Conservation (phyloP, 2,888 invertebrate genomes). For the Meghimatium bilineatum region DNA sequence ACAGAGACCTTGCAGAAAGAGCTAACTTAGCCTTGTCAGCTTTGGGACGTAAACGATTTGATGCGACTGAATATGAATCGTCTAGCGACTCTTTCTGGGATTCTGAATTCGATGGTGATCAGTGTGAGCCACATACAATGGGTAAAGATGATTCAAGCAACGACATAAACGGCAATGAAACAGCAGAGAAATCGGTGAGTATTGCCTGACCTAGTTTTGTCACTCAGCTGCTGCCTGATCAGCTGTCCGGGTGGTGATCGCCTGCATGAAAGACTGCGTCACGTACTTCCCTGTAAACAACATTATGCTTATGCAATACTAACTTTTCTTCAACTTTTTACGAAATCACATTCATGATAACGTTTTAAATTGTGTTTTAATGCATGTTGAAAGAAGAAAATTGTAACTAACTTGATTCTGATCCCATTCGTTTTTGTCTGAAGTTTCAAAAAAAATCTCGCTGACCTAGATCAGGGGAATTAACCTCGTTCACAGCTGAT, state of each 20-base stretch:
- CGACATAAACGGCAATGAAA: constrained; percentile 41
- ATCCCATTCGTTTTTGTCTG: too few species aligned
- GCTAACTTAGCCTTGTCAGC: constrained; percentile 54
- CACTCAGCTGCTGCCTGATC: constrained; percentile 51
- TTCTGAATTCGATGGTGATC: constrained; percentile 53
- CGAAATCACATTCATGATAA: too few species aligned
- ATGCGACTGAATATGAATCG: constrained; percentile 51
- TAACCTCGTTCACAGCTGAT: constrained; percentile 41
- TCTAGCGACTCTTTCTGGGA: constrained; percentile 59
- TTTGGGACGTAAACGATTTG: constrained; percentile 47
- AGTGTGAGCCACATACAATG: constrained; percentile 35
- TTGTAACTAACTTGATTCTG: background rate
- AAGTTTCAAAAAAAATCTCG: constrained; percentile 19
- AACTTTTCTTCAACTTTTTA: background rate
- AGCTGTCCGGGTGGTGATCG: constrained; percentile 50
- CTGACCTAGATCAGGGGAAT: constrained; percentile 41
- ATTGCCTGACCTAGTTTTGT: constrained; percentile 49
- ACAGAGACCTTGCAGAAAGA: constrained; percentile 60
- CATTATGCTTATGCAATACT: background rate
- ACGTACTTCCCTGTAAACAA: constrained; percentile 14
- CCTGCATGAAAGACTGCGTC: constrained; percentile 41
- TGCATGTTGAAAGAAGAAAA: background rate
- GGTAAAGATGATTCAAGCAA: constrained; percentile 3
- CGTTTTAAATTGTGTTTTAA: background rate
- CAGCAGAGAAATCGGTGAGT: constrained; percentile 48